Percentiles rank a stretch among this genome's conserved stretches.
Conservation (phyloP, 2,888 invertebrate genomes). For the Mythimna loreyi region DNA sequence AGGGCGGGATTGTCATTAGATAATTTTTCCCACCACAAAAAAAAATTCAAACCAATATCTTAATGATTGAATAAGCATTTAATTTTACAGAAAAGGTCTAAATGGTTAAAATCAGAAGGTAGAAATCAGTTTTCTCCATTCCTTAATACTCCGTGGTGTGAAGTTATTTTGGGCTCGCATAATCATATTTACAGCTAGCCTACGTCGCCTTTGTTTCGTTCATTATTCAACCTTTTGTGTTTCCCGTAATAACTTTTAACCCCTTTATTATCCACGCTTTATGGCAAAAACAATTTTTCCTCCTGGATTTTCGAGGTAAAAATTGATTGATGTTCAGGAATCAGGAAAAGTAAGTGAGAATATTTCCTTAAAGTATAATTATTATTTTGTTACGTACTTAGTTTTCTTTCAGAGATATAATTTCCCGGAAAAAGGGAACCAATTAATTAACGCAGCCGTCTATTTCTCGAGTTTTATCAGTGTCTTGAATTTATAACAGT, state of each 20-base stretch:
- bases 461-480: slow-evolving; percentile 1
- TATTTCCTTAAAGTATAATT: slow-evolving; percentile 21
- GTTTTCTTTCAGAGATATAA: slow-evolving; percentile 6
- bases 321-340: slow-evolving; percentile 84
- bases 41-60: no score
- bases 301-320: slow-evolving; percentile 26
- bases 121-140: slow-evolving; percentile 14
- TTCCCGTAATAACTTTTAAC: slow-evolving; percentile 61
- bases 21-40: no score
- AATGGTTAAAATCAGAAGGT: no score
- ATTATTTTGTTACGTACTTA: not conserved
- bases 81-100: no score
- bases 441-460: slow-evolving; percentile 3
- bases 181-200: slow-evolving; percentile 63
- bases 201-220: slow-evolving; percentile 58
- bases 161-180: slow-evolving; percentile 50
- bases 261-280: slow-evolving; percentile 59
- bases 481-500: not conserved
- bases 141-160: not conserved
- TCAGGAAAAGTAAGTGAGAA: slow-evolving; percentile 67
- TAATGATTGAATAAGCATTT: no score
- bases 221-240: slow-evolving; percentile 64
- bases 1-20: no score
- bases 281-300: slow-evolving; percentile 47
- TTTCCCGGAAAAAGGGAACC: slow-evolving; percentile 4